Evolutionary conservation across 2,113 vertebrate genomes (phyloP).

Genomic region (Tor tambroides): DNA sequence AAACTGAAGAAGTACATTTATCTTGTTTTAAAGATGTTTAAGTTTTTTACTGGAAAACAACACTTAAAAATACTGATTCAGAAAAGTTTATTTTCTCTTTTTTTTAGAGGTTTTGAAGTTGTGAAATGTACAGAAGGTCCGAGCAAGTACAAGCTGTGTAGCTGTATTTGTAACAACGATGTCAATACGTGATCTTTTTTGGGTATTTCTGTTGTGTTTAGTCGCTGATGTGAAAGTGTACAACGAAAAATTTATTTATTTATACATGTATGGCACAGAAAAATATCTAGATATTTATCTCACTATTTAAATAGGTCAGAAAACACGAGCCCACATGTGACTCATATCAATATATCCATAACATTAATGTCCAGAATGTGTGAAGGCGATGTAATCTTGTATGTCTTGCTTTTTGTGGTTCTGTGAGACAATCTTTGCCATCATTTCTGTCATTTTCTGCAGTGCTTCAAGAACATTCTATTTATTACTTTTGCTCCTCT

Average conservation of each 20-base stretch:
- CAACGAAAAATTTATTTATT: constrained; percentile 55
- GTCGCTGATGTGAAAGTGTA: constrained; percentile 54
- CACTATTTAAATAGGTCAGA: constrained; percentile 50
- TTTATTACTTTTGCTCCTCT: constrained; percentile 42
- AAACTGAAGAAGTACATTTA: neutral
- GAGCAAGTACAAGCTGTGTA: constrained; percentile 17
- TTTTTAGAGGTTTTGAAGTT: constrained; percentile 19
- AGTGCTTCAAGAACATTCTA: constrained; percentile 42
- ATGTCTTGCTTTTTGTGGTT: constrained; percentile 42
- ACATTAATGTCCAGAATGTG: constrained; percentile 48
- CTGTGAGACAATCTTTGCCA: constrained; percentile 46
- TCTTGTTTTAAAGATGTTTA: neutral
- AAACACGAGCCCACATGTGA: constrained; percentile 15
- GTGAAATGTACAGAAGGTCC: constrained; percentile 17
- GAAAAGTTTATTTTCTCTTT: neutral
- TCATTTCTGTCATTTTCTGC: constrained; percentile 48
- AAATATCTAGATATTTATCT: constrained; percentile 53
- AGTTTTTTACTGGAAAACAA: neutral
- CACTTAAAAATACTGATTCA: neutral
- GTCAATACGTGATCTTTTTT: constrained; percentile 37
- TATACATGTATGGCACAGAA: constrained; percentile 54
- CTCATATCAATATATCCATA: constrained; percentile 40
- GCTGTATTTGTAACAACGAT: constrained; percentile 32
- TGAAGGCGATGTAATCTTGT: constrained; percentile 14
- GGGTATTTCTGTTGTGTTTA: constrained; percentile 48